These are phyloP conservation scores for Lepisosteus osseus DNA, from an alignment of 2,113 vertebrate species.

Conservation along the genomic window DNA sequence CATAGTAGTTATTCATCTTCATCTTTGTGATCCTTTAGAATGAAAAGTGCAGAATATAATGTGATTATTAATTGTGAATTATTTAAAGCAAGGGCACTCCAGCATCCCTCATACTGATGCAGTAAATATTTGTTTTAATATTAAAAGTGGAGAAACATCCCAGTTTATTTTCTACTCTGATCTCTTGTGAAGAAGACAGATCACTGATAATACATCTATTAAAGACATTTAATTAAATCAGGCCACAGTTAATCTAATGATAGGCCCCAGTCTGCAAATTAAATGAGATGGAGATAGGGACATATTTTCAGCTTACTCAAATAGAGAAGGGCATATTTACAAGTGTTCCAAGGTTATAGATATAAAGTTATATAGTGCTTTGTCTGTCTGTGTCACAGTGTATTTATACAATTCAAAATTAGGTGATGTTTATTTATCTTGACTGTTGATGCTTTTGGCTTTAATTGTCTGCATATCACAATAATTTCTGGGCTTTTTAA, in stretches of 20 bases:
- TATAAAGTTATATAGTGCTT: not conserved
- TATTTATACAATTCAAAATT: too few species aligned
- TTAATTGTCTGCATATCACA: not conserved
- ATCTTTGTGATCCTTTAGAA: too few species aligned
- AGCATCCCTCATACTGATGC: conserved; percentile 39
- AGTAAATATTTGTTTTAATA: conserved; percentile 38
- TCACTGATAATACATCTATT: not conserved
- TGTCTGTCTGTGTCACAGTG: too few species aligned
- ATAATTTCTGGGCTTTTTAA: not conserved
- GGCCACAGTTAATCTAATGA: not conserved
- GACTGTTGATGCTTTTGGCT: too few species aligned
- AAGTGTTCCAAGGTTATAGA: not conserved
- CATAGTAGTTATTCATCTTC: too few species aligned
- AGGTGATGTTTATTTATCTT: too few species aligned
- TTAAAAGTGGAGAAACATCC: not conserved
- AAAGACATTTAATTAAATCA: not conserved
- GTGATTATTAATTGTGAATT: too few species aligned
- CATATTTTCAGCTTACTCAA: too few species aligned
- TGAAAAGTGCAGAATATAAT: too few species aligned
- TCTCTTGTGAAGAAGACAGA: not conserved
- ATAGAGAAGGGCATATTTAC: too few species aligned
- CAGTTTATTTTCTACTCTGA: not conserved
- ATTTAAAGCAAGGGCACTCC: not conserved
- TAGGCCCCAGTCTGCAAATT: not conserved
- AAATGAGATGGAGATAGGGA: not conserved